Conservation (phyloP, 2,113 vertebrate species). For the Pungitius pungitius region DNA sequence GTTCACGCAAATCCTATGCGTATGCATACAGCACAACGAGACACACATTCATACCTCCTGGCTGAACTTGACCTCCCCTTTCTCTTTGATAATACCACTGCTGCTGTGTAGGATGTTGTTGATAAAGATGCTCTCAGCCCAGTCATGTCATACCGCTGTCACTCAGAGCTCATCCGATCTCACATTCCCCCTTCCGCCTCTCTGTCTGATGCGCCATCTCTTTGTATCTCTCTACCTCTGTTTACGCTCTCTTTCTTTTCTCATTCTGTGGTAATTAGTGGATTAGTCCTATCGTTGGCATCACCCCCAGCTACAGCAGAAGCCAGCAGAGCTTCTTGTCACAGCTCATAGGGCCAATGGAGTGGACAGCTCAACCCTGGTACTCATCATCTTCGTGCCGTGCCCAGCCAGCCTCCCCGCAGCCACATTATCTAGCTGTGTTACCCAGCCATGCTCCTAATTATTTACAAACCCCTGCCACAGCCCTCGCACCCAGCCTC, state of each 20-base stretch:
- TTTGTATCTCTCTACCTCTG: conserved; percentile 54
- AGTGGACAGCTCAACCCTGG: conserved; percentile 83
- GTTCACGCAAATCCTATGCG: background rate
- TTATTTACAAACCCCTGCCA: conserved; percentile 74
- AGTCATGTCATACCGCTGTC: conserved; percentile 58
- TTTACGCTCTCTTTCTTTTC: conserved; percentile 61
- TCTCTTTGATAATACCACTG: conserved; percentile 4
- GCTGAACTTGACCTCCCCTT: conserved; percentile 10
- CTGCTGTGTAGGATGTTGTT: conserved; percentile 36
- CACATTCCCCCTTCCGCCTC: conserved; percentile 68
- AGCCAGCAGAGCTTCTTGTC: conserved; percentile 83
- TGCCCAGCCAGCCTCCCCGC: conserved; percentile 61
- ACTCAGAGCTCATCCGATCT: conserved; percentile 82
- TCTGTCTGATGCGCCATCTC: conserved; percentile 30
- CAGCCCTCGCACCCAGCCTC: conserved; percentile 68
- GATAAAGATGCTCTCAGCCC: conserved; percentile 42
- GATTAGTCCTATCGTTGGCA: conserved; percentile 90
- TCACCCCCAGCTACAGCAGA: conserved; percentile 80
- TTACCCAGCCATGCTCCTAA: conserved; percentile 73
- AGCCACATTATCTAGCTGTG: conserved; percentile 71
- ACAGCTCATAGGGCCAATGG: conserved; percentile 86
- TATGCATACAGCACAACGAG: background rate
- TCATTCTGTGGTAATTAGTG: conserved; percentile 92
- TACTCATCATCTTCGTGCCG: conserved; percentile 74
- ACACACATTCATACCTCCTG: background rate